phyloP scores from a whole-genome alignment of 2,113 vertebrate genomes.

The Aspidoscelis tigris region DNA sequence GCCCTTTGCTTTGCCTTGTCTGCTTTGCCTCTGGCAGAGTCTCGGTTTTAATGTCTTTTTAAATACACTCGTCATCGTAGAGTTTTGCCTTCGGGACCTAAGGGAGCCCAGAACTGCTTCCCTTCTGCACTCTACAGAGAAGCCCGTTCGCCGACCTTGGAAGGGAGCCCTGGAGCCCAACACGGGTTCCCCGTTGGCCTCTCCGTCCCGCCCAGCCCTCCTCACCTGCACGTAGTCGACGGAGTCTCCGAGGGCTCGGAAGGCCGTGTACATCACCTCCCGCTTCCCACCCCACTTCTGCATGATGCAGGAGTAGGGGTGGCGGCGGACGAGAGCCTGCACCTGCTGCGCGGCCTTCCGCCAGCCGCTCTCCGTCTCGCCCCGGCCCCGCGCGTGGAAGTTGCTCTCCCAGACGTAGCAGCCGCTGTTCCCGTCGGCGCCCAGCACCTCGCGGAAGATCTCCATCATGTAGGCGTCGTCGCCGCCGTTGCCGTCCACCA shows the following conservation, averaged over 20 bases:
- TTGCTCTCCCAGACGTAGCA: slow-evolving; percentile 93
- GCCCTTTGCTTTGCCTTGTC: too few species aligned
- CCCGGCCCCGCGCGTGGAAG: slow-evolving; percentile 83
- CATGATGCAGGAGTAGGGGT: slow-evolving; percentile 90
- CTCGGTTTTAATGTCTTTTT: too few species aligned
- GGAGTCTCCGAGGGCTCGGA: slow-evolving; percentile 91
- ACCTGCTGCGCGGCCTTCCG: slow-evolving; percentile 76
- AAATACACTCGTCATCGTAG: too few species aligned
- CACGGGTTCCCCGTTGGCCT: too few species aligned
- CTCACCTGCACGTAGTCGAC: slow-evolving; percentile 97
- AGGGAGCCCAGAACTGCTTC: too few species aligned
- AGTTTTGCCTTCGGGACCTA: too few species aligned
- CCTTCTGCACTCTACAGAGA: too few species aligned
- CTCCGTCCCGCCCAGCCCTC: rapidly evolving
- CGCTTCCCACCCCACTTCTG: slow-evolving; percentile 98
- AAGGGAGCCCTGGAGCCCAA: too few species aligned
- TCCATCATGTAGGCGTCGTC: slow-evolving; percentile 98
- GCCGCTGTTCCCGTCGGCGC: slow-evolving; percentile 71
- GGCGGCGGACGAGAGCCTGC: slow-evolving; percentile 80
- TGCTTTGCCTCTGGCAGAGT: too few species aligned
- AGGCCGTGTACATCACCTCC: slow-evolving; percentile 99
- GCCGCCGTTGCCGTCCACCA: slow-evolving; percentile 92
- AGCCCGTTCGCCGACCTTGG: too few species aligned
- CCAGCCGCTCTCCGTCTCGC: slow-evolving; percentile 73
- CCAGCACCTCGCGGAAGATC: slow-evolving; percentile 95